A percentile compares a stretch with the other conserved stretches of the same genome.
Conservation (phyloP, 2,888 invertebrate species). For the Thereva unica region DNA sequence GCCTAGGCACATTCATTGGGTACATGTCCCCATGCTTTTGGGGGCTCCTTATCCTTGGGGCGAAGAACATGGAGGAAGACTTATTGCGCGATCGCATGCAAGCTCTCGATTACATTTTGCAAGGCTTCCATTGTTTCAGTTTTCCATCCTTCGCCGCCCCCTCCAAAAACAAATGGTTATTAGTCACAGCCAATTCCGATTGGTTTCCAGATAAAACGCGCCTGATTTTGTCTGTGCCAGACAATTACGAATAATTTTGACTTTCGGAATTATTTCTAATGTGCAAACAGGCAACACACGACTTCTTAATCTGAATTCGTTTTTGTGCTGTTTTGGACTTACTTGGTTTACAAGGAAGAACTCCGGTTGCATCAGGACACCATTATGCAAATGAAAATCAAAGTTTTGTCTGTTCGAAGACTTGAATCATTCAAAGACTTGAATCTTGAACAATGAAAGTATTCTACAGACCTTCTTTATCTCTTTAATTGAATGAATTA, state of each 20-base stretch:
- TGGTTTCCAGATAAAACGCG: conserved; percentile 18
- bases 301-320: too few relatives aligned
- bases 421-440: too few relatives aligned
- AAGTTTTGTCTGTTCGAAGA: too few relatives aligned
- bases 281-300: too few relatives aligned
- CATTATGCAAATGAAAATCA: too few relatives aligned
- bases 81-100: conserved; percentile 55
- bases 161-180: conserved; percentile 40
- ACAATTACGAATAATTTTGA: background rate
- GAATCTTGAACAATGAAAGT: too few relatives aligned
- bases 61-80: conserved; percentile 47
- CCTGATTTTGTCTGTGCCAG: conserved; percentile 4
- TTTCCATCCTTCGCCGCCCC: background rate
- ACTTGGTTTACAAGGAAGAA: too few relatives aligned
- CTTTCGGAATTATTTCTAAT: too few relatives aligned
- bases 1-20: conserved; percentile 14
- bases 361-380: too few relatives aligned
- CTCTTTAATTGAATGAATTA: too few relatives aligned
- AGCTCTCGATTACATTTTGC: conserved; percentile 48
- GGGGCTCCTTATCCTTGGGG: conserved; percentile 32
- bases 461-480: too few relatives aligned
- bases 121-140: conserved; percentile 10
- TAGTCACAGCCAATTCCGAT: conserved; percentile 41
- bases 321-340: too few relatives aligned
- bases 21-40: conserved; percentile 33